Conservation (phyloP, 2,797 vertebrate genomes). For the Poeciliopsis gracilis region DNA sequence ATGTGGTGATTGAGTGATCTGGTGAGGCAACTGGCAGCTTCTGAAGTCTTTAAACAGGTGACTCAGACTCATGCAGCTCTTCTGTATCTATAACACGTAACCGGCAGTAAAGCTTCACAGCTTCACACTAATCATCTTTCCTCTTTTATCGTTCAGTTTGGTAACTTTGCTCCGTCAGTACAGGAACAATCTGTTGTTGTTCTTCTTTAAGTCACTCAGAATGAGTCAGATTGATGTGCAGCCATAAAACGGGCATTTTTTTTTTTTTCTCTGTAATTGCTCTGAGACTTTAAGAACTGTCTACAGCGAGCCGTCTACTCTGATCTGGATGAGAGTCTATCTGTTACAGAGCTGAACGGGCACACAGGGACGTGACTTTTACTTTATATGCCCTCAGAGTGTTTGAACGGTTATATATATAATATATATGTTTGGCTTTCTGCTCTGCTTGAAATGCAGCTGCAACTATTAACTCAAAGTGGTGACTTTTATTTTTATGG, state of each 20-base stretch:
- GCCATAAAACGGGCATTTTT: slow-evolving; percentile 55
- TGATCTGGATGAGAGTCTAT: slow-evolving; percentile 32
- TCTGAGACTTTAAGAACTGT: slow-evolving; percentile 57
- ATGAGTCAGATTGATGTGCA: slow-evolving; percentile 57
- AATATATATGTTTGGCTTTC: slow-evolving; percentile 10
- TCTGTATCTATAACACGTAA: not conserved
- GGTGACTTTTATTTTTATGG: slow-evolving; percentile 10
- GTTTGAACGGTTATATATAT: slow-evolving; percentile 8
- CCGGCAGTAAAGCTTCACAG: slow-evolving; percentile 35
- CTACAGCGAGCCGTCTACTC: slow-evolving; percentile 30
- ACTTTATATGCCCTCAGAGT: slow-evolving; percentile 16
- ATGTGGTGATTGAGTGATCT: not conserved
- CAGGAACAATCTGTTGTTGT: slow-evolving; percentile 17
- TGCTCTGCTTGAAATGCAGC: slow-evolving; percentile 18
- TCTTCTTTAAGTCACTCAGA: slow-evolving; percentile 42
- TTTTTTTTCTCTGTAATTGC: slow-evolving; percentile 64
- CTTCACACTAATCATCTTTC: slow-evolving; percentile 18
- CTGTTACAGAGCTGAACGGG: slow-evolving; percentile 28
- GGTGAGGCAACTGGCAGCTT: not conserved
- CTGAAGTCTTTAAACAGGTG: not conserved
- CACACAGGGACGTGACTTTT: slow-evolving; percentile 7
- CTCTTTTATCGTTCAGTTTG: slow-evolving; percentile 13
- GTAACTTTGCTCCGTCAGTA: slow-evolving; percentile 14
- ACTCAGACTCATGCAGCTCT: not conserved
- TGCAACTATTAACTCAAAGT: slow-evolving; percentile 15